These are phyloP conservation scores for Cossypha dichroa DNA, from an alignment of 2,797 vertebrate species.

Conservation along the genomic window DNA sequence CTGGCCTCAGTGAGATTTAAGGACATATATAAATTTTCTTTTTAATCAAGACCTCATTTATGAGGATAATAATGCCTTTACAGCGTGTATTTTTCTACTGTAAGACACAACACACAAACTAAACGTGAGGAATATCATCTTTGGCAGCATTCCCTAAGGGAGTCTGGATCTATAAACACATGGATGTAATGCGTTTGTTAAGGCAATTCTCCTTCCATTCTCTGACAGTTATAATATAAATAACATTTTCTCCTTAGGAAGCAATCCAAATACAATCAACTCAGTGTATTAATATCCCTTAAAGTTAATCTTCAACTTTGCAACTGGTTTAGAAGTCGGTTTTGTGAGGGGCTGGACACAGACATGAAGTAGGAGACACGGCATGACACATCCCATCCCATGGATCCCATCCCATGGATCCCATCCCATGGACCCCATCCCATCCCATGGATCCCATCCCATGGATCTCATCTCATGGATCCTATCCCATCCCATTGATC, in stretches of 20 bases:
- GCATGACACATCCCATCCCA: neutral
- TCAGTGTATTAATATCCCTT: neutral
- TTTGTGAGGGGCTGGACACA: neutral
- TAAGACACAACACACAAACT: neutral
- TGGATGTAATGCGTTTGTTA: slow-evolving; percentile 23
- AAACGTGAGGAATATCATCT: slow-evolving; percentile 29
- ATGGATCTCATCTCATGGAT: too few relatives aligned
- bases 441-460: too few relatives aligned
- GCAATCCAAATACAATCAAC: slow-evolving; percentile 40
- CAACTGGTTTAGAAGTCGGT: neutral
- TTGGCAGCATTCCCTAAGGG: slow-evolving; percentile 51
- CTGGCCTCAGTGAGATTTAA: neutral
- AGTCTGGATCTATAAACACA: slow-evolving; percentile 59
- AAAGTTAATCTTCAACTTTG: neutral
- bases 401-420: too few relatives aligned
- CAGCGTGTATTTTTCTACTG: neutral
- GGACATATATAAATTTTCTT: neutral
- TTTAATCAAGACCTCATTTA: slow-evolving; percentile 18
- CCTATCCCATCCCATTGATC: too few relatives aligned
- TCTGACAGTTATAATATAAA: slow-evolving; percentile 58
- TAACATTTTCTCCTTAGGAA: slow-evolving; percentile 50
- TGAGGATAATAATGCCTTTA: neutral
- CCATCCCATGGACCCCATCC: too few relatives aligned
- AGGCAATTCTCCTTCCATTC: slow-evolving; percentile 50
- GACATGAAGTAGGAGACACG: neutral